A percentile compares a stretch with the other conserved stretches of the same genome.
phyloP scores from a whole-genome alignment of 2,888 invertebrate genomes.

The Lamellibrachia columna region DNA sequence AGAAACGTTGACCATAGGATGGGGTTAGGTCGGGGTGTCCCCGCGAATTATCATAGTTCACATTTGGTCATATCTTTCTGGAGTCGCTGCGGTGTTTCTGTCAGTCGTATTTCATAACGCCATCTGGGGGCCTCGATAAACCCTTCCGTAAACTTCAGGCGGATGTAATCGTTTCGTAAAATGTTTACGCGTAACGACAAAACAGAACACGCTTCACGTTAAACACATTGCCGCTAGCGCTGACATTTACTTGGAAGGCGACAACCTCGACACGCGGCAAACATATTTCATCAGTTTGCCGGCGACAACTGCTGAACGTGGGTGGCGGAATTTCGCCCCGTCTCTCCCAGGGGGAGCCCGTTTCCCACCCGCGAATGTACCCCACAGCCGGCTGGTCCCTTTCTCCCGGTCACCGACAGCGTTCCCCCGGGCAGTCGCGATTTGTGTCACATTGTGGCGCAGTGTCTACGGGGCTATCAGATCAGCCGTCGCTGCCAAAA shows the following conservation, averaged over 20 bases:
- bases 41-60: background rate
- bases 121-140: background rate
- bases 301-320: background rate
- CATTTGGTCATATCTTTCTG: background rate
- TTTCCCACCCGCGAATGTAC: background rate
- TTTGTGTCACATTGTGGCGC: background rate
- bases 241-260: background rate
- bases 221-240: background rate
- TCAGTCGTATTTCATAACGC: background rate
- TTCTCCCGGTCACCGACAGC: background rate
- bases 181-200: constrained; percentile 6
- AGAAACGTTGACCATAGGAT: background rate
- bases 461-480: background rate
- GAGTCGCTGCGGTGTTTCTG: background rate
- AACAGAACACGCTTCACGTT: background rate
- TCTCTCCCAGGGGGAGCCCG: background rate
- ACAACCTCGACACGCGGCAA: background rate
- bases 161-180: constrained; percentile 16
- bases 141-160: background rate
- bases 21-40: background rate
- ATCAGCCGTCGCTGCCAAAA: background rate
- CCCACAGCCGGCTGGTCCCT: background rate
- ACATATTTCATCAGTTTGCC: background rate
- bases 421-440: background rate
- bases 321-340: background rate